Base-by-base conservation (phyloP, 2,797 vertebrate genomes). In the Microchirus variegatus region DNA sequence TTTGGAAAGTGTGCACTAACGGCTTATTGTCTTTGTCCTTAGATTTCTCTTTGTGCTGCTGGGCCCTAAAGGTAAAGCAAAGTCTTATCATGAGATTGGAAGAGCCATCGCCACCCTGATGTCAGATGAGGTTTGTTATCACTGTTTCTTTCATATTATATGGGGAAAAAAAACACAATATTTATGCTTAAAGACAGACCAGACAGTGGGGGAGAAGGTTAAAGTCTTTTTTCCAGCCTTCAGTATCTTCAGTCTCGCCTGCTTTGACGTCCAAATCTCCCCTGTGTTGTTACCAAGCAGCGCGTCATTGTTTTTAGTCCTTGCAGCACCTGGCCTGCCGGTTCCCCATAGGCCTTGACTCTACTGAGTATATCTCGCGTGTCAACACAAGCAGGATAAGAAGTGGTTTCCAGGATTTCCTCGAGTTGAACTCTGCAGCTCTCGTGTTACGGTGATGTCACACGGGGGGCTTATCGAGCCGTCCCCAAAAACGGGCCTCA, bases 61-160 rank as follows among this genome's bases (percentile, higher is more conserved):
- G 87, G 98, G 98, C 68, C 97, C 98, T 11, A 99, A 98, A 92
- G 97, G 98, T 52, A 98, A 98, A 93, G 96, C 95, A 5, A 98
- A 98, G 88, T 97, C 96, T 19, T 99, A 99, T 59, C 96, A 96
- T 31, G 97, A 99, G 86, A 99, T 99, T 7, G 98, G 98, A 78
- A 90, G 98, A 87, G 93, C 97, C 81, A 99, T 99, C 0, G 98
- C 96, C 67, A 99, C 98, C 0, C 90, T 99, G 86, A 99, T 99
- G 98, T 98, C 98, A 0, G 98, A 99, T 38, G 98, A 99, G 96
- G 98, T 98, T 85, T 18, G 89, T 53, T 2, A 12, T 7, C 16
- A 12, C 5, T 6, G 2, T 51, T 9, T 41, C 9, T 16, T 10
- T 36, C 0, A 10, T 14, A 14, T 48, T 42, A 31, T n/a, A n/a